Evolutionary conservation across 2,797 vertebrate genomes (phyloP).

Genomic region (Sparidentex hasta): DNA sequence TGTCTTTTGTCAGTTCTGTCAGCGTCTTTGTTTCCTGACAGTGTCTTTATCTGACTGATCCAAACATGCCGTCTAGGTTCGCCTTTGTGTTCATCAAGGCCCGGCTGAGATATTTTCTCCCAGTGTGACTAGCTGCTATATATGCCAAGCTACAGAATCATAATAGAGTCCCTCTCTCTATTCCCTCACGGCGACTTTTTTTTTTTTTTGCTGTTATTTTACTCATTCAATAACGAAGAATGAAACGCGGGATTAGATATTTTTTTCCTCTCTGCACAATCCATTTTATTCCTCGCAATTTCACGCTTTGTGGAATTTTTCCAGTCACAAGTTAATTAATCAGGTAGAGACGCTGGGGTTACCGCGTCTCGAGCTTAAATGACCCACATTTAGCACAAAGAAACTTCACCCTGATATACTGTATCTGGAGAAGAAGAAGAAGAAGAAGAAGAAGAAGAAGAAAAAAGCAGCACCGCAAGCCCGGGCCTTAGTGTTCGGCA

Average conservation of each 20-base stretch:
- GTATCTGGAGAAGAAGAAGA: constrained; percentile 11
- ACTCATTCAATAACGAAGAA: constrained; percentile 60
- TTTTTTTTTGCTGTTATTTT: constrained; percentile 53
- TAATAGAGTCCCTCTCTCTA: constrained; percentile 32
- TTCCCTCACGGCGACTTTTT: constrained; percentile 41
- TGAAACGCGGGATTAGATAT: constrained; percentile 53
- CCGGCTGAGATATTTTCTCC: constrained; percentile 47
- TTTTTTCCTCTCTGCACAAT: constrained; percentile 32
- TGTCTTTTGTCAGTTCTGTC: constrained; percentile 74
- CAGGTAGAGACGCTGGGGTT: constrained; percentile 43
- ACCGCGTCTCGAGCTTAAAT: constrained; percentile 49
- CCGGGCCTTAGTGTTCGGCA: constrained; percentile 49
- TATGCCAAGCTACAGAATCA: constrained; percentile 29
- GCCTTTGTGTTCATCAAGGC: constrained; percentile 54
- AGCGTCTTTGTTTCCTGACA: constrained; percentile 72
- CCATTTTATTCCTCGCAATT: constrained; percentile 49
- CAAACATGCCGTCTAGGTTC: constrained; percentile 68
- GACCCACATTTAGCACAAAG: constrained; percentile 65
- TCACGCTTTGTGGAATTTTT: constrained; percentile 47
- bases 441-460: too few species aligned
- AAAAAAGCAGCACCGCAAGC: constrained; percentile 30
- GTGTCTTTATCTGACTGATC: constrained; percentile 74
- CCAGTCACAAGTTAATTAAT: constrained; percentile 64
- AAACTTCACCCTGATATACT: constrained; percentile 43
- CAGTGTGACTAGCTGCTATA: constrained; percentile 24